Evolutionary conservation across 1,140 invertebrate genomes (phyloP), one percentile per base, ranked within the genome.

Genomic region (Lutraria rhynchaena): DNA sequence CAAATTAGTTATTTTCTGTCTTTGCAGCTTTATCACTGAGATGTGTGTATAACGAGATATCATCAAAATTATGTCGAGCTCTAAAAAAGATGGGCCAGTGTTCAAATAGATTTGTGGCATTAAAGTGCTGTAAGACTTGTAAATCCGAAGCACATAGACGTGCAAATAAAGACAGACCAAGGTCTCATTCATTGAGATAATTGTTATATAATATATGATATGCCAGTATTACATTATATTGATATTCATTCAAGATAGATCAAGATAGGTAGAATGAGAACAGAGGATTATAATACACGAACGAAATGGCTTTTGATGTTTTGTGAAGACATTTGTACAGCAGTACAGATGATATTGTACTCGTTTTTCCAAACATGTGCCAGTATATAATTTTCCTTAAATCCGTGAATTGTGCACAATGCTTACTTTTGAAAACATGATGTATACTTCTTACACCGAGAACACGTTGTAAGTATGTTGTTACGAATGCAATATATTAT

Each of bases 71-170:
- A n/a, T 90, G 89, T 73, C 53, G 81, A 41, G 83, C 85, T 76
- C 83, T 90, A 15, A 87, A 86, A 69, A 83, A 80, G 37, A 73
- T 88, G 71, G 87, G 85, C 0, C 87, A 86, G 74, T 90, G 89
- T 81, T 69, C 85, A 17, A 85, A 87, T 33, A 67, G 83, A 44
- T 87, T 86, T 65, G 83, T 90, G 13, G 73, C 71, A 4, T 65
- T 84, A 49, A 88, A 89, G 57, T 90, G 89, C 65, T 90, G 89
- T 73, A 71, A 82, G 41, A 90, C 89, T 9, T 90, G 89, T 61
- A 65, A 73, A 13, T 17, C 17, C n/a, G 78, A 69, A 17, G 46
- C 81, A 46, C 76, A 87, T 67, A 78, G 33, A 44, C 69, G 77
- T 46, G 67, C 57, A 41, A 69, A 77, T 37, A 70, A 70, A 74